Conservation (phyloP, 2,888 invertebrate genomes). For the Sminthurides aquaticus region DNA sequence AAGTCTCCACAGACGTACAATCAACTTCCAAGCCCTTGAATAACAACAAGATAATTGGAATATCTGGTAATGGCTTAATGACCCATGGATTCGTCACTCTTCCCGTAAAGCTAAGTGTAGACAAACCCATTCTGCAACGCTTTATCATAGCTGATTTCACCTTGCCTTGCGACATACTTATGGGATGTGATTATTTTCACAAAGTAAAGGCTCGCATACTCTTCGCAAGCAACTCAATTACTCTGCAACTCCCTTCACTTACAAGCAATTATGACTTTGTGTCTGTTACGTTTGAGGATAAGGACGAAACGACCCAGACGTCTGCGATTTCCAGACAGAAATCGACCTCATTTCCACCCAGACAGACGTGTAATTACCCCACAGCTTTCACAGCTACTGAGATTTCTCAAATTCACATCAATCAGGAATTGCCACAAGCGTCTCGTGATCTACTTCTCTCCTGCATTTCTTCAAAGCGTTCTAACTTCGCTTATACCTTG, state of each 20-base stretch:
- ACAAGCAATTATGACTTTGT: too few relatives aligned
- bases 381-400: background rate
- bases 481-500: background rate
- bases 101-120: too few relatives aligned
- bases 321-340: too few relatives aligned
- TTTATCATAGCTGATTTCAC: background rate
- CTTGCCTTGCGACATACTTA: background rate
- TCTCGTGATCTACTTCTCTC: background rate
- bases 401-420: background rate
- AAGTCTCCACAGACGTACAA: background rate
- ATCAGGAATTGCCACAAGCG: background rate
- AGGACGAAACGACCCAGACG: too few relatives aligned
- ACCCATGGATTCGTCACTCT: background rate
- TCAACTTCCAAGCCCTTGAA: background rate
- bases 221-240: background rate
- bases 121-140: background rate
- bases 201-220: too few relatives aligned
- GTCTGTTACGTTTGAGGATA: too few relatives aligned
- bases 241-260: too few relatives aligned
- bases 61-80: background rate
- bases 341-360: too few relatives aligned
- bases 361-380: background rate
- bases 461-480: background rate
- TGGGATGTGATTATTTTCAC: background rate
- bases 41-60: background rate